phyloP scores from a whole-genome alignment of 2,113 vertebrate genomes.

The Cebus imitator region DNA sequence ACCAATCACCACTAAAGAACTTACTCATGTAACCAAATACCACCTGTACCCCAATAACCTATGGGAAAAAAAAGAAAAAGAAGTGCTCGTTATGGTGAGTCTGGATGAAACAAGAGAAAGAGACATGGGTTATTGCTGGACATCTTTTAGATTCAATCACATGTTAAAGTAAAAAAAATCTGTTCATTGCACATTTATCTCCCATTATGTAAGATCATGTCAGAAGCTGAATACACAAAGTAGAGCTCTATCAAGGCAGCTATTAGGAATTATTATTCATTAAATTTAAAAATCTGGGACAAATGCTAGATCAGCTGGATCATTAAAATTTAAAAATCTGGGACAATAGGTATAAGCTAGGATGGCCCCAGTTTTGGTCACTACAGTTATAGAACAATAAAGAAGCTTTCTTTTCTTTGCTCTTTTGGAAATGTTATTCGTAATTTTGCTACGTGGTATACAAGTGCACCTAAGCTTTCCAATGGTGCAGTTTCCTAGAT shows the following conservation, averaged over 20 bases:
- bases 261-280: slow-evolving; percentile 17
- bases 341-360: neutral
- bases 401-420: neutral
- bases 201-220: neutral
- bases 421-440: neutral
- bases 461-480: neutral
- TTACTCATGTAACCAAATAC: too few species aligned
- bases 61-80: too few species aligned
- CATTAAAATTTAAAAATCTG: neutral
- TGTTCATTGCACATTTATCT: neutral
- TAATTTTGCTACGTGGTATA: neutral
- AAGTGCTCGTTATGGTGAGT: neutral
- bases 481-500: neutral
- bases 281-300: neutral
- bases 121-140: neutral
- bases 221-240: slow-evolving; percentile 27
- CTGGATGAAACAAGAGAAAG: neutral
- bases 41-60: too few species aligned
- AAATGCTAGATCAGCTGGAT: too few species aligned
- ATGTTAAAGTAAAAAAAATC: neutral
- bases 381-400: neutral
- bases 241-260: neutral
- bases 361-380: neutral
- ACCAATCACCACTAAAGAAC: too few species aligned
- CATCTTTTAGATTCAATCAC: slow-evolving; percentile 6